Evolutionary conservation across 2,113 vertebrate genomes (phyloP).

Genomic region (Hucho hucho): DNA sequence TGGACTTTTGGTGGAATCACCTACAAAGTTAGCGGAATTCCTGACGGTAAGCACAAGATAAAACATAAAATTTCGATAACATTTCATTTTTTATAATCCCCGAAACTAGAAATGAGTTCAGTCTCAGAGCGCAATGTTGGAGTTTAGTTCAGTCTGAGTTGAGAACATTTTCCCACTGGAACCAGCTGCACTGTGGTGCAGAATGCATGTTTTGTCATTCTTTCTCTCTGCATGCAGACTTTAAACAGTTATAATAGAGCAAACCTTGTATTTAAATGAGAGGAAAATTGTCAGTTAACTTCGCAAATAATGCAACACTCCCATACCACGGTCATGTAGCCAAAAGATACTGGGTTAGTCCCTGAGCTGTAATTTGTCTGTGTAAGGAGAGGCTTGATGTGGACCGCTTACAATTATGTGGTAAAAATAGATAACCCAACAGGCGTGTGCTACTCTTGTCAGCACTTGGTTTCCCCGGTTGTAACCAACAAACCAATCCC

Average conservation of each 20-base stretch:
- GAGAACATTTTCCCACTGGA: conserved; percentile 50
- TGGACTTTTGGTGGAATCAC: conserved; percentile 88
- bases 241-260: conserved; percentile 66
- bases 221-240: conserved; percentile 45
- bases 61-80: too few relatives aligned
- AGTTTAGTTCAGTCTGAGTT: conserved; percentile 48
- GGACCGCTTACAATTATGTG: conserved; percentile 72
- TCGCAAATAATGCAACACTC: conserved; percentile 74
- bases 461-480: conserved; percentile 61
- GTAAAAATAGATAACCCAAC: conserved; percentile 71
- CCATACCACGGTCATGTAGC: conserved; percentile 70
- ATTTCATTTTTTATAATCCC: too few relatives aligned
- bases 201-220: conserved; percentile 65
- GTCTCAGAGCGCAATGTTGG: conserved; percentile 16
- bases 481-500: conserved; percentile 40
- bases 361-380: conserved; percentile 65
- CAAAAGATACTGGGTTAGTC: conserved; percentile 70
- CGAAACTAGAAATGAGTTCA: too few relatives aligned
- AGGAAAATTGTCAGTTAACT: conserved; percentile 74
- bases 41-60: conserved; percentile 79
- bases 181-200: conserved; percentile 52
- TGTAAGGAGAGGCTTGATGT: conserved; percentile 69
- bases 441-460: conserved; percentile 58
- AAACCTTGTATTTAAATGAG: conserved; percentile 72
- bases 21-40: conserved; percentile 89